phyloP scores from a whole-genome alignment of 2,113 vertebrate genomes.

The Seriola dumerili region DNA sequence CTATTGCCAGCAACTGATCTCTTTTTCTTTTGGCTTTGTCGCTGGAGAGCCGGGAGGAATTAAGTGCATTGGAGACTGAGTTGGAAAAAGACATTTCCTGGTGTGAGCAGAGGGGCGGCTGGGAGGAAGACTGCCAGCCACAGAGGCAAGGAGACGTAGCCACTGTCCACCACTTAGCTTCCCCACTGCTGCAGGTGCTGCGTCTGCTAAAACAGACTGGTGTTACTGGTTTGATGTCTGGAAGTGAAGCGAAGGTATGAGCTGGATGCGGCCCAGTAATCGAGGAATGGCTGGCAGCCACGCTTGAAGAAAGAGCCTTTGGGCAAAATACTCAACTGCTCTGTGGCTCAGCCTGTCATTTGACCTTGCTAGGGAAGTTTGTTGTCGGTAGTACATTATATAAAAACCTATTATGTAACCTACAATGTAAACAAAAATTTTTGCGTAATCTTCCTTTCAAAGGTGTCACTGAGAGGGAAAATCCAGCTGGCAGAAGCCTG shows the following conservation, averaged over 20 bases:
- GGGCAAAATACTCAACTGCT: conserved; percentile 1
- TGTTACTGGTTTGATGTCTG: conserved; percentile 18
- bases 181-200: conserved; percentile 1
- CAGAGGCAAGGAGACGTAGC: conserved; percentile 26
- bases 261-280: conserved; percentile 28
- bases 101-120: conserved; percentile 48
- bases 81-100: conserved; percentile 76
- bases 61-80: conserved; percentile 56
- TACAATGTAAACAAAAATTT: no score
- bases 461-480: background rate
- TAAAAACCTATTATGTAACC: background rate
- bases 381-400: background rate
- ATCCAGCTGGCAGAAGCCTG: conserved; percentile 18
- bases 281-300: conserved; percentile 50
- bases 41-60: conserved; percentile 50
- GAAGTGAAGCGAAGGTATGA: conserved; percentile 10
- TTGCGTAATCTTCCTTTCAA: background rate
- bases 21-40: conserved; percentile 38
- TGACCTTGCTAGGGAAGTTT: background rate
- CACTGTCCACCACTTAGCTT: conserved; percentile 15
- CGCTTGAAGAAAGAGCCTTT: background rate
- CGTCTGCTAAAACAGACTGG: background rate
- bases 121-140: conserved; percentile 39
- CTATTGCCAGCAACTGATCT: conserved; percentile 27
- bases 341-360: conserved; percentile 4